Evolutionary conservation across 2,888 invertebrate genomes (phyloP).

Genomic region (Volucella bombylans): DNA sequence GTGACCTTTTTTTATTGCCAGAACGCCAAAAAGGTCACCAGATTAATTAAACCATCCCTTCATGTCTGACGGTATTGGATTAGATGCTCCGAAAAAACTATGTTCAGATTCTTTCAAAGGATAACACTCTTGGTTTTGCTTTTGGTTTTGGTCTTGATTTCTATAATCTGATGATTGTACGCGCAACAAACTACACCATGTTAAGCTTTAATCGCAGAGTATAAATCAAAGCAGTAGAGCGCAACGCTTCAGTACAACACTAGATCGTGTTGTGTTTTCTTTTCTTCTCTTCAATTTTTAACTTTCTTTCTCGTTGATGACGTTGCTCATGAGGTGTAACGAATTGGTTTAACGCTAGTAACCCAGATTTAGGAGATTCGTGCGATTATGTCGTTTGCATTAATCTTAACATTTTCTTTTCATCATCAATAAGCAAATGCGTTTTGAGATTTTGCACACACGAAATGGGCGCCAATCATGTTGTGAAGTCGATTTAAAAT

Average conservation of each 20-base stretch:
- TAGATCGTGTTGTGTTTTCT: conserved; percentile 6
- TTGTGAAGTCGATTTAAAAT: neutral
- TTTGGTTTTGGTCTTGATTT: conserved; percentile 15
- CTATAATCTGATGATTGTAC: conserved; percentile 27
- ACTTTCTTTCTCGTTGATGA: conserved; percentile 66
- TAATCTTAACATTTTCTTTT: conserved; percentile 62
- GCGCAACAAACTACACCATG: conserved; percentile 34
- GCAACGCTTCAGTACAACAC: conserved; percentile 36
- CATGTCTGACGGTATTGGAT: neutral
- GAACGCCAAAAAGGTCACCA: conserved; percentile 21
- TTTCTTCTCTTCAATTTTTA: neutral
- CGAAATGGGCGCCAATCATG: neutral
- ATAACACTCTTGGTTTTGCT: neutral
- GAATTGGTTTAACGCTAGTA: conserved; percentile 62
- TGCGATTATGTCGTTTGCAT: conserved; percentile 67
- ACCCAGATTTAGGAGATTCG: conserved; percentile 60
- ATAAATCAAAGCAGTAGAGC: conserved; percentile 71
- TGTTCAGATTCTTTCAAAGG: conserved; percentile 21
- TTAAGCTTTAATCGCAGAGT: conserved; percentile 43
- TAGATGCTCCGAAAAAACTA: conserved; percentile 1
- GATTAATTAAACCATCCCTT: conserved; percentile 33
- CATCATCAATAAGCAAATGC: conserved; percentile 61
- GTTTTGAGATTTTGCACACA: conserved; percentile 43
- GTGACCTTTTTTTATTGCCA: conserved; percentile 37
- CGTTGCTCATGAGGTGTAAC: conserved; percentile 61